A percentile compares a stretch with the other conserved stretches of the same genome.
Conservation (phyloP, 2,113 vertebrate genomes). For the Erinaceus europaeus region DNA sequence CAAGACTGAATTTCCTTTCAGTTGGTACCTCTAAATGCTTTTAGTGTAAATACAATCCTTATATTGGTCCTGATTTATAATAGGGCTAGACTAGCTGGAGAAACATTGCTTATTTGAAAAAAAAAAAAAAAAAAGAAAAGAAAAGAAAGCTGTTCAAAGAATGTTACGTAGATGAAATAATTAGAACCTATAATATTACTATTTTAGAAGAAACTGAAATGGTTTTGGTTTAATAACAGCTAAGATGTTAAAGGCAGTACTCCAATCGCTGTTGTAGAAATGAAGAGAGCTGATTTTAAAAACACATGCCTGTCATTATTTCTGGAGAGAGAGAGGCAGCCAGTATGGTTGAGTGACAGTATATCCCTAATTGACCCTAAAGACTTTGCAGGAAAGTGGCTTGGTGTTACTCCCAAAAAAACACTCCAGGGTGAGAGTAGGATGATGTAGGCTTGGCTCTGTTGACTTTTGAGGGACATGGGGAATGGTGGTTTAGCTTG, state of each 20-base stretch:
- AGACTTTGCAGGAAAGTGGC: conserved; percentile 69
- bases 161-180: conserved; percentile 60
- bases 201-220: conserved; percentile 62
- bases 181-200: conserved; percentile 47
- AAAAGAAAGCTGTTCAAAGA: conserved; percentile 37
- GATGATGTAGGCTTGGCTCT: conserved; percentile 58
- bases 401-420: conserved; percentile 71
- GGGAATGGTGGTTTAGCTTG: conserved; percentile 31
- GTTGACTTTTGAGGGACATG: conserved; percentile 21
- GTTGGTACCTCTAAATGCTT: not conserved
- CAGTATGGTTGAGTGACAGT: conserved; percentile 64
- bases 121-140: not conserved
- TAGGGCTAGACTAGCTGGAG: conserved; percentile 19
- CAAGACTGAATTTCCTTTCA: conserved; percentile 40
- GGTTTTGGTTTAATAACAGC: conserved; percentile 58
- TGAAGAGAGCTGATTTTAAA: conserved; percentile 68
- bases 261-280: conserved; percentile 52
- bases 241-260: conserved; percentile 50
- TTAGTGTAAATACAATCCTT: conserved; percentile 44
- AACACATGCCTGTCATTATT: conserved; percentile 71
- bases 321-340: conserved; percentile 60
- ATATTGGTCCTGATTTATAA: conserved; percentile 36
- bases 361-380: conserved; percentile 72
- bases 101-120: conserved; percentile 38
- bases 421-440: conserved; percentile 54